Evolutionary conservation across 2,888 invertebrate species (phyloP).

Genomic region (Lamproptera curius): DNA sequence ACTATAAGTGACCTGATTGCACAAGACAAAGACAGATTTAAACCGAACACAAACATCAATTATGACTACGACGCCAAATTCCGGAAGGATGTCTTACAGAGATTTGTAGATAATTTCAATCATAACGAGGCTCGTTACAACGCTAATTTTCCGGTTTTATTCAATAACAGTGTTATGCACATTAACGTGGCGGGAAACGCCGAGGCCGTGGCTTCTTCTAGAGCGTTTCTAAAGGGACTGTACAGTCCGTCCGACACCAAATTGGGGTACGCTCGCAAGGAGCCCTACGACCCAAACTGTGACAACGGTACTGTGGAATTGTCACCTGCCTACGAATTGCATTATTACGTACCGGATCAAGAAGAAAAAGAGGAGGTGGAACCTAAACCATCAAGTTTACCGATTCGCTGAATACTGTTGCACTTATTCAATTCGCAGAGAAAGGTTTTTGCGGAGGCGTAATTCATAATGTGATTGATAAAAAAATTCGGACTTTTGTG

Average conservation of each 20-base stretch:
- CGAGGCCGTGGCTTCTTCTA: constrained; percentile 41
- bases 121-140: constrained; percentile 56
- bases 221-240: constrained; percentile 48
- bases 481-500: no score
- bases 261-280: constrained; percentile 18
- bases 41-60: constrained; percentile 34
- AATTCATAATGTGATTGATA: no score
- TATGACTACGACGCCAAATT: constrained; percentile 54
- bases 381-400: constrained; percentile 26
- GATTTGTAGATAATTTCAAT: constrained; percentile 62
- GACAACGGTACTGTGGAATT: constrained; percentile 53
- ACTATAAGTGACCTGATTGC: constrained; percentile 31
- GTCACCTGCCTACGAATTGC: constrained; percentile 64
- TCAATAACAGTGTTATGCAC: constrained; percentile 59
- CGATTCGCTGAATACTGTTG: no score
- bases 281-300: constrained; percentile 44
- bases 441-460: no score
- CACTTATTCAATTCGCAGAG: no score
- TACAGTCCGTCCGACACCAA: constrained; percentile 30
- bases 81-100: constrained; percentile 50
- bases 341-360: constrained; percentile 66
- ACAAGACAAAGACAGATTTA: constrained; percentile 26
- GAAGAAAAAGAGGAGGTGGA: constrained; percentile 50
- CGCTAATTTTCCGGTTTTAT: constrained; percentile 58
- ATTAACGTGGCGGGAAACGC: constrained; percentile 34